Evolutionary conservation across 2,113 vertebrate species (phyloP).

Genomic region (Brachionichthys hirsutus): DNA sequence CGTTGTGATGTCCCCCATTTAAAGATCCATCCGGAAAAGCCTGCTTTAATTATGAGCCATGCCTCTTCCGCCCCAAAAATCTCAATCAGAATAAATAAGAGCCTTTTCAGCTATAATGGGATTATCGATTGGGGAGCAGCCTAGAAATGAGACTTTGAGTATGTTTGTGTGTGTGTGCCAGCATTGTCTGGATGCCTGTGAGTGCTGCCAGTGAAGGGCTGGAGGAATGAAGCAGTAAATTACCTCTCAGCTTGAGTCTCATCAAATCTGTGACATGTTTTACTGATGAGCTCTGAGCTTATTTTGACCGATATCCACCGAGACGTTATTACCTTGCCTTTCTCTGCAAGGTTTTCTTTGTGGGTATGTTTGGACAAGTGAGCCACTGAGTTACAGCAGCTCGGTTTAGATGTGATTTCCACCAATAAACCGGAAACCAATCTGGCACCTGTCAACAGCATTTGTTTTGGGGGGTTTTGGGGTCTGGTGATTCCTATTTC

Average conservation of each 20-base stretch:
- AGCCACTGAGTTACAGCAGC: background rate
- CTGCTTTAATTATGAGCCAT: conserved; percentile 60
- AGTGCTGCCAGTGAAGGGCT: conserved; percentile 24
- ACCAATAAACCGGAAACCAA: background rate
- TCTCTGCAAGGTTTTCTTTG: conserved; percentile 10
- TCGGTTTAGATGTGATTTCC: conserved; percentile 2
- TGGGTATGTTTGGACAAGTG: background rate
- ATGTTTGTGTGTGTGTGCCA: conserved; percentile 20
- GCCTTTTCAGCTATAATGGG: conserved; percentile 61
- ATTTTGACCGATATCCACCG: conserved; percentile 25
- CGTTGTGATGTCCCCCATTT: conserved; percentile 42
- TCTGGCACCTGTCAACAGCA: background rate
- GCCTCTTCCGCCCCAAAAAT: conserved; percentile 31
- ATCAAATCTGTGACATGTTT: conserved; percentile 46
- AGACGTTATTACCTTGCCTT: conserved; percentile 17
- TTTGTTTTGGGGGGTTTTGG: too few species aligned
- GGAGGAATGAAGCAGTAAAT: conserved; percentile 57
- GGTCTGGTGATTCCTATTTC: background rate
- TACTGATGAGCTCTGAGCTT: conserved; percentile 45
- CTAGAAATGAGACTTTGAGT: conserved; percentile 52
- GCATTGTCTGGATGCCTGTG: conserved; percentile 22
- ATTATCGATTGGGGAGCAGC: conserved; percentile 59
- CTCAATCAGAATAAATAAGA: conserved; percentile 66
- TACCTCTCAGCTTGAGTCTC: conserved; percentile 50
- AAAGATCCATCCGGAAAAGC: conserved; percentile 60